Base-by-base conservation (phyloP, 1,140 invertebrate genomes). In the Drosophila kohkoa region DNA sequence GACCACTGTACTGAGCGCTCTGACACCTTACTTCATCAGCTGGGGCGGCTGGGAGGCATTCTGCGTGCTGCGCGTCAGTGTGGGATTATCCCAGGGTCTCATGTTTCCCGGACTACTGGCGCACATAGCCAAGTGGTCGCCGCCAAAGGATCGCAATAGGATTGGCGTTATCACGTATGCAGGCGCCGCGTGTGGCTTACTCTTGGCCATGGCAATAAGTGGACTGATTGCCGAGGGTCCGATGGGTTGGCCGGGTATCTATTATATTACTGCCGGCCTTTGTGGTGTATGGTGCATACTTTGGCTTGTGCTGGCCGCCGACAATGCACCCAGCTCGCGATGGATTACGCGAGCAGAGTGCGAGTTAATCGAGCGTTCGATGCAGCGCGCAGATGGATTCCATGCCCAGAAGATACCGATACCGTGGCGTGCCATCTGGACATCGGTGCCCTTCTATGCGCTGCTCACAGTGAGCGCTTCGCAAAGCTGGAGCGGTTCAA, bases 401-500 rank as follows among this genome's bases (percentile, higher is more conserved):
- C 85, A 90, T 49, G 59, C 66, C 3, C 72, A 82, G 7, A 91
- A 79, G 32, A 91, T 91, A 13, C 82, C 82, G 0, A 49, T 89
- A 3, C 97, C 97, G 2, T 98, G 97, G 97, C 93, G 92, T 41
- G 92, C 94, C 8, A 97, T 99, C 43, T 93, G 96, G 0, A 96
- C 94, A 0, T 97, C 96, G 1, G 70, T 95, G 5, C 96, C 98
- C 0, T 95, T 99, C 69, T 97, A 96, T 95, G 96, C 97, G 0
- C 93, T 98, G 11, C 94, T 97, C 10, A 92, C 97, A 0, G 95
- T 95, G 0, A 97, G 99, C 83, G 96, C 97, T 89, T 95, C 96
- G 0, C 96, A 98, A 87, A 97, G 97, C 91, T 99, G 97, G 98
- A 97, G 97, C 1, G 98, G 97, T 89, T 98, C 98, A 93, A 98